Conservation (phyloP, 2,797 vertebrate genomes). For the Spea hammondii region DNA sequence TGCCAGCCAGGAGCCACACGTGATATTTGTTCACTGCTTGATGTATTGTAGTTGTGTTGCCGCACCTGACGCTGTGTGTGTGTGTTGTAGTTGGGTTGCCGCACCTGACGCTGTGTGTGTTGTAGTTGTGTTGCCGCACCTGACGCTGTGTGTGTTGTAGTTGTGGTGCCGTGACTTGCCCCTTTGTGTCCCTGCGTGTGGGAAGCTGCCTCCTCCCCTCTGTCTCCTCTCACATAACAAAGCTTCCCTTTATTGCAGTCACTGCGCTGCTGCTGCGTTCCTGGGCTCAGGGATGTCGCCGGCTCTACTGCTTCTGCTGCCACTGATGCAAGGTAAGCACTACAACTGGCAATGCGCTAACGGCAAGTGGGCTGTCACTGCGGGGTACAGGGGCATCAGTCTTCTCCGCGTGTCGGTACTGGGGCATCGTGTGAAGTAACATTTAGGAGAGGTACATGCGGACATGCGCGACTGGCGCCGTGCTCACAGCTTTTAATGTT, state of each 20-base stretch:
- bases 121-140: neutral
- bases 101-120: neutral
- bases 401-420: too few relatives aligned
- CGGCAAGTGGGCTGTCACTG: too few relatives aligned
- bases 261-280: neutral
- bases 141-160: neutral
- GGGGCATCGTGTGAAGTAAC: too few relatives aligned
- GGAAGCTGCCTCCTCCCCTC: neutral
- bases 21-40: neutral
- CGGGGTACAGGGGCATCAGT: too few relatives aligned
- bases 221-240: conserved; percentile 42
- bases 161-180: neutral
- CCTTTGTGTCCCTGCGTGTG: conserved; percentile 18
- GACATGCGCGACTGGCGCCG: too few relatives aligned
- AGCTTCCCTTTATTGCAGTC: conserved; percentile 33
- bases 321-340: conserved; percentile 18
- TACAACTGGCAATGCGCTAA: neutral
- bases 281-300: conserved; percentile 9
- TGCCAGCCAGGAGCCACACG: too few relatives aligned
- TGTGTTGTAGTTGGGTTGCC: neutral
- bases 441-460: too few relatives aligned
- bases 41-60: neutral
- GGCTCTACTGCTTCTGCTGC: conserved; percentile 8
- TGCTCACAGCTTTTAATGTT: too few relatives aligned
- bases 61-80: neutral